Evolutionary conservation across 2,888 invertebrate species (phyloP), one percentile per base, ranked within the genome.

Genomic region (Lepas anatifera): DNA sequence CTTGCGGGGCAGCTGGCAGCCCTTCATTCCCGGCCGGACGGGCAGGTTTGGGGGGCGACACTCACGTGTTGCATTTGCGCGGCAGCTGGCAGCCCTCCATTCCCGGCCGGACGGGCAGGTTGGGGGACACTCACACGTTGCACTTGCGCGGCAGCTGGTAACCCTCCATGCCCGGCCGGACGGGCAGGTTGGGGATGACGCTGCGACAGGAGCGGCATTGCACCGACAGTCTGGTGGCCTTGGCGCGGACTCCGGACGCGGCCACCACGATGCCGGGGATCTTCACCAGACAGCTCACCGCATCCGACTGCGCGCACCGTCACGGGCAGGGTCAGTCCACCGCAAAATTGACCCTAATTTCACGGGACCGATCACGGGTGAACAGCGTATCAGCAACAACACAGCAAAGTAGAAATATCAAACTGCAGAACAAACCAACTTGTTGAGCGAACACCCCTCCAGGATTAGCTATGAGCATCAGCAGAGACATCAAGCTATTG

Each of bases 31-130:
- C 11, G 97, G 93, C 78, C 92, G 94, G 0, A 99, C 89, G 37
- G 88, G 84, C 69, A 98, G 84, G 80, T 98, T 95, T 1, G 92
- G 88, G 71, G n/a, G n/a, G n/a, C n/a, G n/a, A n/a, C n/a, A n/a
- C n/a, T n/a, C n/a, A n/a, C n/a, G n/a, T n/a, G 76, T 87, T 89
- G 80, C 99, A 99, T 81, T 91, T 95, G 72, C 98, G 85, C 0
- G 99, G 99, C 81, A 99, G 82, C 0, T 91, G 86, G 82, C 95
- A 97, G 1, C 98, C 98, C 78, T 99, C 99, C 10, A 99, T 81
- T 0, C 99, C 99, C 11, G 97, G 93, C 78, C 92, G 94, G 0
- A 99, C 89, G 37, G 88, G 84, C 69, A 98, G 84, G 80, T 98
- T 95, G 1, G 92, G 88, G 71, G n/a, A n/a, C n/a, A n/a, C n/a